Evolutionary conservation across 2,113 vertebrate genomes (phyloP), one percentile per base, ranked within the genome.

Genomic region (Pelecanus crispus): DNA sequence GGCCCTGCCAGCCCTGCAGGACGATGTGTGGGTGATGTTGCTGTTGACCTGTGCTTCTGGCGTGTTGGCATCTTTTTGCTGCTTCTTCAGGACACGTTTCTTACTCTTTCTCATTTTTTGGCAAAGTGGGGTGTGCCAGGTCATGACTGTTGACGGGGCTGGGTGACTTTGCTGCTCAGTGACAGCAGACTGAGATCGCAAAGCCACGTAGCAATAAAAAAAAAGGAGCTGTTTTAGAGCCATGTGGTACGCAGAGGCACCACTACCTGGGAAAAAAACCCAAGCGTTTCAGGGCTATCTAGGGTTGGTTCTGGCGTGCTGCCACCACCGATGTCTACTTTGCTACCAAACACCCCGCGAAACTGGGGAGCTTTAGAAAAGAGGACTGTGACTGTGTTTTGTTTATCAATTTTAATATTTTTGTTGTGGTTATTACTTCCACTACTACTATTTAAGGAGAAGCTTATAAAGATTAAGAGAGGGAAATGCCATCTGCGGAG

Each of bases 371-470:
- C 61, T 61, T 55, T 21, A 50, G 73, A 21, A 40, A 55, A 36
- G 34, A 59, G 40, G 44, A 5, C n/a, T 7, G 13, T 1, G 28
- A 26, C 29, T 44, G 42, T 20, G 70, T 25, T 84, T 45, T 68
- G 38, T 38, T 81, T 61, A 24, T 81, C 34, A 5, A 9, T 29
- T 82, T 63, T 31, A 49, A 25, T 81, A 86, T 82, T 78, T 87
- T 29, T 92, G 86, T 84, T 95, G 95, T 77, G 65, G 55, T 87
- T 94, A 75, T 78, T 90, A 17, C 83, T 75, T 87, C 47, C 52
- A 72, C 70, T 31, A 22, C 75, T 44, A 18, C 75, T 92, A 13
- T 73, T 85, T 92, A 66, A 85, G 87, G 65, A 61, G 92, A 88
- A 61, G 73, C 82, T 88, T 28, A 8, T 22, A 22, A 72, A 59